These are phyloP conservation scores for Pitta sordida DNA, from an alignment of 2,113 vertebrate species.

Conservation along the genomic window DNA sequence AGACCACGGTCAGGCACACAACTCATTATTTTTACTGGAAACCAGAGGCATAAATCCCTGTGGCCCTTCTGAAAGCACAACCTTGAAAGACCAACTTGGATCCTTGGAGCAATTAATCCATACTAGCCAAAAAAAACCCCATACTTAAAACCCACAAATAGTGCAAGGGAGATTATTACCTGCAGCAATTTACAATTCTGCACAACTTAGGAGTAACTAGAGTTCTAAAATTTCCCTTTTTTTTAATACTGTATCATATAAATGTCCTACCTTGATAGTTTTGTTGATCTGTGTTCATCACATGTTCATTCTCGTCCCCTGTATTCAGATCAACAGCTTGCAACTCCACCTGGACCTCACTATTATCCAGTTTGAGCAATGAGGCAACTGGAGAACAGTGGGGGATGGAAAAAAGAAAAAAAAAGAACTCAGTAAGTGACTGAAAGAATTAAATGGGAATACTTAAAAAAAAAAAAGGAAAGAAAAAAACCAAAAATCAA, in stretches of 20 bases:
- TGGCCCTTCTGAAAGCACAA: neutral
- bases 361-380: constrained; percentile 69
- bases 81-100: neutral
- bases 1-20: neutral
- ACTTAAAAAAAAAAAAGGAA: neutral
- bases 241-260: neutral
- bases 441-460: neutral
- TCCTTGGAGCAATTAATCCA: neutral
- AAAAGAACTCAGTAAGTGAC: constrained; percentile 26
- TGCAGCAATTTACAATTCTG: neutral
- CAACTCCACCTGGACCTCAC: constrained; percentile 73
- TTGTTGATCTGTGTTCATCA: constrained; percentile 69
- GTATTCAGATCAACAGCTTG: constrained; percentile 76
- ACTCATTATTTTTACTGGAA: constrained; percentile 52
- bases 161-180: neutral
- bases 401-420: neutral
- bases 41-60: constrained; percentile 9
- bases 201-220: constrained; percentile 3
- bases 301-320: constrained; percentile 74
- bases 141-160: neutral
- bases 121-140: neutral
- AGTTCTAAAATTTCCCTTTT: neutral
- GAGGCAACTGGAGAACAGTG: constrained; percentile 67
- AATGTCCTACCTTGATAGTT: constrained; percentile 75
- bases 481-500: neutral